Evolutionary conservation across 1,140 invertebrate genomes (phyloP).

Genomic region (Bombus balteatus): DNA sequence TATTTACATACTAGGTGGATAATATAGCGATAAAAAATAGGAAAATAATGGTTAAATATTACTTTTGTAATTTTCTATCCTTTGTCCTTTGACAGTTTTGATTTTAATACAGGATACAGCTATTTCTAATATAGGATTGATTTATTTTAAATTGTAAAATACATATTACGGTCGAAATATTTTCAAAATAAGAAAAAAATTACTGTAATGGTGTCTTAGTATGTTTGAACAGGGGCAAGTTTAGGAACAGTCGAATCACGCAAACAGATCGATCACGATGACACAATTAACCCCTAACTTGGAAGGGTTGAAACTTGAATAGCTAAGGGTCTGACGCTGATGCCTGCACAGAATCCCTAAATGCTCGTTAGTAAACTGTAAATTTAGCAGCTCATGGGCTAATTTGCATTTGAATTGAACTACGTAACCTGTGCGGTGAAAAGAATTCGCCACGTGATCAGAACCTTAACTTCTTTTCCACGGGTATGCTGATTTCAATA

Average conservation of each 20-base stretch:
- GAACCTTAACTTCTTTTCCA: not conserved
- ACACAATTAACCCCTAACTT: conserved; percentile 65
- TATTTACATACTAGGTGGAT: no score
- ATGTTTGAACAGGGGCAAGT: not conserved
- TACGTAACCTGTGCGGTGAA: conserved; percentile 3
- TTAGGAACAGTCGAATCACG: conserved; percentile 19
- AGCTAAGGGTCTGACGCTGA: conserved; percentile 56
- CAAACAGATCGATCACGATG: conserved; percentile 69
- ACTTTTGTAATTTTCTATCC: no score
- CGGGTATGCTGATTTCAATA: not conserved
- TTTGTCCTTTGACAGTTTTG: not conserved
- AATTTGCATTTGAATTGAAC: conserved; percentile 54
- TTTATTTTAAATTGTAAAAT: no score
- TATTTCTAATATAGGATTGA: no score
- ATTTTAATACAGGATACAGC: not conserved
- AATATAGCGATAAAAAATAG: no score
- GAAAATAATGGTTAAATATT: not conserved
- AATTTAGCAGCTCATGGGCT: conserved; percentile 44
- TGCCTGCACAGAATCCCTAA: conserved; percentile 64
- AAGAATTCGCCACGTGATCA: not conserved
- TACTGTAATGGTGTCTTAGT: not conserved
- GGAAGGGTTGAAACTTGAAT: conserved; percentile 67
- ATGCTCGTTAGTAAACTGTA: conserved; percentile 58
- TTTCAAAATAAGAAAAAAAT: not conserved
- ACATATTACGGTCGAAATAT: no score